Evolutionary conservation across 2,797 vertebrate species (phyloP).

Genomic region (Clangula hyemalis): DNA sequence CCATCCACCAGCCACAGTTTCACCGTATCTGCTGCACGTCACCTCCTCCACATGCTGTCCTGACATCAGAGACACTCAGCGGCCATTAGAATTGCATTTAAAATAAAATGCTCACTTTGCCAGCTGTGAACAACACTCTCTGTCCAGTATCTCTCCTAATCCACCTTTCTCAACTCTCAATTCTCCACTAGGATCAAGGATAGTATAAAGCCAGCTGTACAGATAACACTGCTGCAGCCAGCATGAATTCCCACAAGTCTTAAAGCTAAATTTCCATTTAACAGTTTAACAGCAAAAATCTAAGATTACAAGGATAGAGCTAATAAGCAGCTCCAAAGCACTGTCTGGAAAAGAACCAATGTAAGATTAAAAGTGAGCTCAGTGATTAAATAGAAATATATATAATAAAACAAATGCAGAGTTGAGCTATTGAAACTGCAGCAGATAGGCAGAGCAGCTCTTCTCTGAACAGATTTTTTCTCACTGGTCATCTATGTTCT

Average conservation of each 20-base stretch:
- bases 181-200: conserved; percentile 42
- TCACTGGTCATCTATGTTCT: background rate
- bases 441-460: background rate
- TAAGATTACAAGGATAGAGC: conserved; percentile 48
- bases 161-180: conserved; percentile 15
- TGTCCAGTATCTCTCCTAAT: conserved; percentile 44
- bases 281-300: conserved; percentile 42
- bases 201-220: conserved; percentile 13
- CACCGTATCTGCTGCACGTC: background rate
- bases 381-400: conserved; percentile 28
- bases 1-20: background rate
- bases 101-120: conserved; percentile 20
- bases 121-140: background rate
- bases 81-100: background rate
- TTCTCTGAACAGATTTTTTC: background rate
- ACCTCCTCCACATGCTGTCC: background rate
- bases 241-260: conserved; percentile 25
- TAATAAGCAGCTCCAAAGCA: conserved; percentile 44
- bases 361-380: conserved; percentile 15
- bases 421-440: background rate
- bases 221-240: conserved; percentile 13
- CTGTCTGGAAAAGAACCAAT: conserved; percentile 32
- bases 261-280: conserved; percentile 44
- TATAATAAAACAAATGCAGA: background rate
- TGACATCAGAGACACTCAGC: background rate